A percentile compares a stretch with the other conserved stretches of the same genome.
phyloP scores from a whole-genome alignment of 1,140 invertebrate genomes.

The Rhagoletis pomonella region DNA sequence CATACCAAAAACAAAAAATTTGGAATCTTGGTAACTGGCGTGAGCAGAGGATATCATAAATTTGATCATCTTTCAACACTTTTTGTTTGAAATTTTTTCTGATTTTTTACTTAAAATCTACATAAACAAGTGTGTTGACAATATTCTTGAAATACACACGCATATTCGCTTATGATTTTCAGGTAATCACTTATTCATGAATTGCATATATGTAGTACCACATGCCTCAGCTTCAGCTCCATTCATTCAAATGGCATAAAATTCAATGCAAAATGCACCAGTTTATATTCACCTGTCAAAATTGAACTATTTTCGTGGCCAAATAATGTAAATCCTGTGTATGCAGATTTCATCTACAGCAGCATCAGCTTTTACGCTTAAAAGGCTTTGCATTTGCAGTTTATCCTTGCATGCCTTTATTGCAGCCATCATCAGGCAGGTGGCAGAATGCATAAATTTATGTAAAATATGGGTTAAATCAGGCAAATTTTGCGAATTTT shows the following conservation, averaged over 20 bases:
- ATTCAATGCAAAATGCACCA: background rate
- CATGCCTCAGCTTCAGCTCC: background rate
- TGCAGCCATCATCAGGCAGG: too few relatives aligned
- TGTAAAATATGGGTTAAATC: background rate
- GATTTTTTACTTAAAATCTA: too few relatives aligned
- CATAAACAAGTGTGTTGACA: too few relatives aligned
- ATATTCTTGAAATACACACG: too few relatives aligned
- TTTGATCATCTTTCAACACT: too few relatives aligned
- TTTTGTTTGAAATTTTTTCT: too few relatives aligned
- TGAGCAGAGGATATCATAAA: too few relatives aligned
- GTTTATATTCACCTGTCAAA: background rate
- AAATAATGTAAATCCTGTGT: slow-evolving; percentile 12
- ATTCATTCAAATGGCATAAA: background rate
- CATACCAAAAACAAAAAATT: too few relatives aligned
- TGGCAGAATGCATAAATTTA: background rate
- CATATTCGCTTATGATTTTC: background rate
- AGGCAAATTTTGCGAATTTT: background rate
- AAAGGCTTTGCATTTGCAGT: too few relatives aligned
- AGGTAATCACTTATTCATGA: slow-evolving; percentile 12
- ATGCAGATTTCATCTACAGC: background rate
- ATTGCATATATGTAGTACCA: background rate
- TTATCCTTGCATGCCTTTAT: too few relatives aligned
- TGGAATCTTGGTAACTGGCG: too few relatives aligned
- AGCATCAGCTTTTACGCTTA: background rate
- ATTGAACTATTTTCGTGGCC: background rate